phyloP scores from a whole-genome alignment of 2,113 vertebrate genomes.

The Ptilorrhoa leucosticta region DNA sequence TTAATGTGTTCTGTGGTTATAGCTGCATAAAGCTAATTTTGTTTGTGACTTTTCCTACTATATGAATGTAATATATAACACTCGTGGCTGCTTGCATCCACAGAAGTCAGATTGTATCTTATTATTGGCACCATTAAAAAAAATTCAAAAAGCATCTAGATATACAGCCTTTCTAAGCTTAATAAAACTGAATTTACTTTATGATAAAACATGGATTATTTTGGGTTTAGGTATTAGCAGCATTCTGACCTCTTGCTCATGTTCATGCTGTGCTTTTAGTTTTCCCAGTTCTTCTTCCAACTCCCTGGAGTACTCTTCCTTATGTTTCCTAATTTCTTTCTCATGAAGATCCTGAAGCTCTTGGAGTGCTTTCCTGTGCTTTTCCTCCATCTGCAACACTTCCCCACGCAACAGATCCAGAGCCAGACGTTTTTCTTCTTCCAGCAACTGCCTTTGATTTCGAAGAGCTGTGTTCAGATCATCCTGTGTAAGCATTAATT shows the following conservation, averaged over 20 bases:
- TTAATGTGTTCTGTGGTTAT: neutral
- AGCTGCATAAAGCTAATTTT: neutral
- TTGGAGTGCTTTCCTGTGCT: conserved; percentile 71
- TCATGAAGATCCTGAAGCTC: conserved; percentile 65
- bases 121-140: neutral
- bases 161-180: neutral
- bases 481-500: conserved; percentile 6
- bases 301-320: conserved; percentile 34
- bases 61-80: neutral
- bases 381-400: conserved; percentile 74
- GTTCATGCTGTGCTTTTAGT: conserved; percentile 67
- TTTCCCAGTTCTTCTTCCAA: conserved; percentile 31
- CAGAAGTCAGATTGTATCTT: neutral
- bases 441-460: conserved; percentile 70
- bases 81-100: neutral
- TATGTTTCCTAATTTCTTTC: conserved; percentile 64
- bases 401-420: conserved; percentile 73
- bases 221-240: neutral
- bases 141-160: neutral
- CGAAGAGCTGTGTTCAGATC: conserved; percentile 37
- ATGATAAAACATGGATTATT: neutral
- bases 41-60: neutral
- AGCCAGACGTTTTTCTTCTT: conserved; percentile 70
- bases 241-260: conserved; percentile 75
- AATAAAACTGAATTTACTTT: neutral